Evolutionary conservation across 2,113 vertebrate species (phyloP), one percentile per base, ranked within the genome.

Genomic region (Microtus richardsoni): DNA sequence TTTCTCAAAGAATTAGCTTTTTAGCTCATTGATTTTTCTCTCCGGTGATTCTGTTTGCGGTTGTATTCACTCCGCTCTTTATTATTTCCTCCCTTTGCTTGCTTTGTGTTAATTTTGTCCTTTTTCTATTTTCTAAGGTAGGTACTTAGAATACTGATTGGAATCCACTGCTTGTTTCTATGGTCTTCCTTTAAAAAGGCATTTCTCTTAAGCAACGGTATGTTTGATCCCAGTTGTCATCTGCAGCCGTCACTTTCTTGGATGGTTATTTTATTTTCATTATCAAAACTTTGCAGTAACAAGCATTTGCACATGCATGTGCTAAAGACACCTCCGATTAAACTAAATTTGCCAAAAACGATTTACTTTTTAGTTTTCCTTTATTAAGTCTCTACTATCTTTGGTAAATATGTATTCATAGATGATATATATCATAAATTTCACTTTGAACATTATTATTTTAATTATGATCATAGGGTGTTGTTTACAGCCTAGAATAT

Each of bases 11-110:
- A 92, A 77, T 75, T 92, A 82, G 49, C 44, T 54, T 80, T 91
- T 91, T 91, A 30, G 92, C 87, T 91, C 41, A 75, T 83, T 95
- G 88, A 83, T 83, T 94, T 93, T 85, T 74, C 47, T 64, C n/a
- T 77, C 16, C 73, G 80, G 10, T 94, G 41, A 80, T 93, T 44
- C 66, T 93, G 26, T 89, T 94, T 89, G 33, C 83, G 80, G 36
- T 82, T 90, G 88, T 62, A 64, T 64, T 88, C 68, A 82, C 75
- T 64, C 60, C 62, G 21, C 22, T 85, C 22, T 71, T 83, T 93
- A 94, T 78, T 88, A 77, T 94, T 95, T 79, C 68, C 41, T 91
- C 58, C 8, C 22, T 88, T 41, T 94, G 33, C n/a, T 84, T 88
- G 24, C 12, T 74, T 88, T 89, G 16, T 41, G 14, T 88, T 94